Base-by-base conservation (phyloP, 1,140 invertebrate species). In the Drosophila sechellia region DNA sequence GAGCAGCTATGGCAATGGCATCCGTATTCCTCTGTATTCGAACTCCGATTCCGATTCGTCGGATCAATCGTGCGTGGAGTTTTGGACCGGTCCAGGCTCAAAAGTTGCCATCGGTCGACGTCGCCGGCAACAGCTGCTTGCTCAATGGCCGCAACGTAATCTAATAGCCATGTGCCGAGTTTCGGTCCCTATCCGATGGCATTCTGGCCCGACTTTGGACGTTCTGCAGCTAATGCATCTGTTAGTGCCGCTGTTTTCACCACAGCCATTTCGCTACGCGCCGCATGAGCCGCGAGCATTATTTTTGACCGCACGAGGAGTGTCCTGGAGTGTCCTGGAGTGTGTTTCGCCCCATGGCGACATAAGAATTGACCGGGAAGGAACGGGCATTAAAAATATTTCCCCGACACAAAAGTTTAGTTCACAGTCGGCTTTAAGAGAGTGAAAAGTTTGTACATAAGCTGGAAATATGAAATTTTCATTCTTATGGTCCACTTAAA, bases 61-160 rank as follows among this genome's bases (percentile, higher is more conserved):
- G 60, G 73, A 69, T 81, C 63, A 73, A 55, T 69, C 70, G 53
- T 79, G 69, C 68, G 35, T 76, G 71, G 35, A 57, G 63, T 53
- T 42, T 42, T 53, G 35, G 48, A 15, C 22, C 20, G 68, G 58
- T 17, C 52, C 55, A 63, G 71, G 34, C 68, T 65, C 52, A 70
- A 70, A 71, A 71, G 65, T 57, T 70, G 52, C 50, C 68, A 49
- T 70, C 53, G 57, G 40, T 42, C 20, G 54, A 48, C 46, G 45
- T 46, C 20, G 54, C 43, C 46, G 49, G 39, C 73, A 55, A 52
- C 56, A 59, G 71, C 73, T 60, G 63, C 79, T 54, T 74, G 79
- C 77, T 75, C 54, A 83, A 81, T 81, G 79, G 74, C 72, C 63
- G 69, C 75, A 69, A 57, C 56, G 57, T 81, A 79, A 83, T 81